A percentile compares a stretch with the other conserved stretches of the same genome.
Evolutionary conservation across 1,140 invertebrate species (phyloP).

Genomic region (Amphibalanus amphitrite): DNA sequence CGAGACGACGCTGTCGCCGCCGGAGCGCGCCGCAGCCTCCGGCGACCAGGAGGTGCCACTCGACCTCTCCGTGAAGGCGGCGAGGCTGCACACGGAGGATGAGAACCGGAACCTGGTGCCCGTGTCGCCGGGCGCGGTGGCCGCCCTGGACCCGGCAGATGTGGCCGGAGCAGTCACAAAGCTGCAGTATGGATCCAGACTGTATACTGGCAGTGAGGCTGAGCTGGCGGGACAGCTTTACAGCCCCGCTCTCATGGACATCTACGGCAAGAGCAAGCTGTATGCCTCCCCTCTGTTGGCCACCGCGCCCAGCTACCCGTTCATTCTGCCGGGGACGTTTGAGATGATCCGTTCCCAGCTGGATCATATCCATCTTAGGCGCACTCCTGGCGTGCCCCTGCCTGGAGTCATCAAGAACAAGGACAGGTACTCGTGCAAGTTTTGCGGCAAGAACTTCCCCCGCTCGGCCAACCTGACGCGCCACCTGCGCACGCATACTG

Average conservation of each 20-base stretch:
- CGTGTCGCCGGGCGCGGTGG: not conserved
- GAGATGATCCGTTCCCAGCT: not conserved
- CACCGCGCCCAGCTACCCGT: not conserved
- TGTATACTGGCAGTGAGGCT: not conserved
- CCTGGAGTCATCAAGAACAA: conserved; percentile 50
- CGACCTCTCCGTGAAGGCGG: not conserved
- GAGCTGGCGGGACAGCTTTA: not conserved
- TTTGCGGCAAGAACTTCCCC: conserved; percentile 93
- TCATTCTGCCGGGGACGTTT: not conserved
- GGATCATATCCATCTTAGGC: not conserved
- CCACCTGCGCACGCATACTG: conserved; percentile 89
- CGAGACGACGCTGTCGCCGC: not conserved
- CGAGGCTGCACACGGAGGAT: not conserved
- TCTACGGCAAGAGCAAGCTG: not conserved
- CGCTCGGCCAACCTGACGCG: conserved; percentile 90
- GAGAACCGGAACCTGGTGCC: not conserved
- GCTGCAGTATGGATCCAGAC: not conserved
- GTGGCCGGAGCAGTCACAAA: not conserved
- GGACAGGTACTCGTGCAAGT: conserved; percentile 90
- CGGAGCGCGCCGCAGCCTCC: not conserved
- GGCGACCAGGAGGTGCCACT: not conserved
- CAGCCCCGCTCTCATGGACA: not conserved
- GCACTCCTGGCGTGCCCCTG: conserved; percentile 19
- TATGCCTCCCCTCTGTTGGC: not conserved
- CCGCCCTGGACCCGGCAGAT: not conserved